Evolutionary conservation across 2,888 invertebrate genomes (phyloP).

Genomic region (Andrena fulva): DNA sequence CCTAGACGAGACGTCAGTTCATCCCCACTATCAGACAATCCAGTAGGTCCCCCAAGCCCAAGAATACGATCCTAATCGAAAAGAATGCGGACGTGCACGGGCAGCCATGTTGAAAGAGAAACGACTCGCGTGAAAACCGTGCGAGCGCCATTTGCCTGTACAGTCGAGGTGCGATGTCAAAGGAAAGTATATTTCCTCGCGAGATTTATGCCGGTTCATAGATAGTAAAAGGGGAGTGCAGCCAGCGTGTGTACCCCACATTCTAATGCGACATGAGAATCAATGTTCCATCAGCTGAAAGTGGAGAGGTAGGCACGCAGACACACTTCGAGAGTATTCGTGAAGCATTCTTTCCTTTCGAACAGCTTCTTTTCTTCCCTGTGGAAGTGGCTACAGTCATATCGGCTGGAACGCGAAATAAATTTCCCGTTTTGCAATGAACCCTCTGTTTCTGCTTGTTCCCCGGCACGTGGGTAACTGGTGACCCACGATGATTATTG

Average conservation of each 20-base stretch:
- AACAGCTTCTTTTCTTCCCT: slow-evolving; percentile 7
- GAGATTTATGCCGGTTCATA: slow-evolving; percentile 34
- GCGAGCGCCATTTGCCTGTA: slow-evolving; percentile 26
- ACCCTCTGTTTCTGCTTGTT: too few species aligned
- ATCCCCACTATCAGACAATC: neutral
- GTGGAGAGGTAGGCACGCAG: slow-evolving; percentile 30
- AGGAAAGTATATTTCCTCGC: slow-evolving; percentile 36
- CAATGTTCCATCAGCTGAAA: slow-evolving; percentile 57
- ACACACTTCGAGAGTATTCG: slow-evolving; percentile 35
- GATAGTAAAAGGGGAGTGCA: slow-evolving; percentile 2
- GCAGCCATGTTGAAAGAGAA: neutral
- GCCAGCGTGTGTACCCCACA: slow-evolving; percentile 43
- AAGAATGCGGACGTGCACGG: neutral
- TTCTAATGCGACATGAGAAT: slow-evolving; percentile 60
- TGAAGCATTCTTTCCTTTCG: slow-evolving; percentile 31
- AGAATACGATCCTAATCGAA: neutral
- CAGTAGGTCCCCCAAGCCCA: neutral
- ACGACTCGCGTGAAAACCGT: neutral
- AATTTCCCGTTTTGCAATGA: too few species aligned
- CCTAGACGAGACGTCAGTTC: neutral
- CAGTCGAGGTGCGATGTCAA: slow-evolving; percentile 19
- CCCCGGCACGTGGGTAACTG: too few species aligned
- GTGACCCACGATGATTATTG: too few species aligned
- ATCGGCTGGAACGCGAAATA: slow-evolving; percentile 23
- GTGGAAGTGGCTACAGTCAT: neutral